Percentiles rank a stretch among this genome's conserved stretches.
These are phyloP conservation scores for Acipenser ruthenus DNA, from an alignment of 2,797 vertebrate genomes.

Conservation along the genomic window DNA sequence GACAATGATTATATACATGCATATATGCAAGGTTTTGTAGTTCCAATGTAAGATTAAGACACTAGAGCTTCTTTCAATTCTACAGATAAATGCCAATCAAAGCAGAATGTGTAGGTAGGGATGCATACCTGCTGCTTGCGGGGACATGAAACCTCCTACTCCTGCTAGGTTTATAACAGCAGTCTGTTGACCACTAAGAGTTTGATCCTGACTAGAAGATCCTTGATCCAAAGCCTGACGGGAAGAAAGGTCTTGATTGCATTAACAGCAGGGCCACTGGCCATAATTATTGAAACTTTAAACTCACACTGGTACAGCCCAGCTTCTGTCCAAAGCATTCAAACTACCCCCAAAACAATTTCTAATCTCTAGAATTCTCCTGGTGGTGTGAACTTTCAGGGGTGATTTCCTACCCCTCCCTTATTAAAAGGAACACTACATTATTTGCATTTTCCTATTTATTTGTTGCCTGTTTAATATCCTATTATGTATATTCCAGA, in stretches of 20 bases:
- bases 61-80: slow-evolving; percentile 5
- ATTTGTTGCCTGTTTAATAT: too few relatives aligned
- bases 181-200: slow-evolving; percentile 81
- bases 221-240: slow-evolving; percentile 73
- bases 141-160: slow-evolving; percentile 84
- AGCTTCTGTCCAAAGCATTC: too few relatives aligned
- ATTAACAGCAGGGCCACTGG: too few relatives aligned
- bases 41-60: neutral
- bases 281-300: too few relatives aligned
- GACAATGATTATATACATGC: slow-evolving; percentile 3
- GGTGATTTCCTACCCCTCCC: too few relatives aligned
- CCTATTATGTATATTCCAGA: too few relatives aligned
- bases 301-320: too few relatives aligned
- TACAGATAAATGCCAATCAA: slow-evolving; percentile 5
- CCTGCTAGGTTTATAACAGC: slow-evolving; percentile 87
- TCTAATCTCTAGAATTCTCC: too few relatives aligned
- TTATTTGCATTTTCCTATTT: too few relatives aligned
- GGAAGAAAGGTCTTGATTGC: slow-evolving; percentile 27
- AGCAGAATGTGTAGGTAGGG: slow-evolving; percentile 22
- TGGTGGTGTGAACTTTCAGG: too few relatives aligned
- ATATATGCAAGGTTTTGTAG: neutral
- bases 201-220: slow-evolving; percentile 68
- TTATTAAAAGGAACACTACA: too few relatives aligned
- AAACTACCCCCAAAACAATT: too few relatives aligned
- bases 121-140: slow-evolving; percentile 80